These are phyloP conservation scores for Acrobasis repandana DNA, from an alignment of 2,888 invertebrate genomes.

Conservation along the genomic window DNA sequence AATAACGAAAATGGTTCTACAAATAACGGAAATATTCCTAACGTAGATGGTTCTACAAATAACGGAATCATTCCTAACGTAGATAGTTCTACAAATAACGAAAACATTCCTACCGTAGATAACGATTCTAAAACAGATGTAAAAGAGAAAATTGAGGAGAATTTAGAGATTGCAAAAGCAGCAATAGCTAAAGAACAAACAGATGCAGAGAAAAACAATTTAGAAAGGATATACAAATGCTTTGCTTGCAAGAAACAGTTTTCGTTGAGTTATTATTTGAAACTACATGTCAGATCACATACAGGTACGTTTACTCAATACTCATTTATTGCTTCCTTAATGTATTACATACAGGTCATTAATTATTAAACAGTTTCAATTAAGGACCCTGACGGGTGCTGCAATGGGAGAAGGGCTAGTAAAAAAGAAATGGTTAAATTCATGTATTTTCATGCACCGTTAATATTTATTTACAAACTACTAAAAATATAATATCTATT, in stretches of 20 bases:
- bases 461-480: no score
- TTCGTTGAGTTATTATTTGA: slow-evolving; percentile 69
- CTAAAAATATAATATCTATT: no score
- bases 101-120: slow-evolving; percentile 24
- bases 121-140: slow-evolving; percentile 16
- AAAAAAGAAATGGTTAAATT: no score
- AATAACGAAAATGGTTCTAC: slow-evolving; percentile 20
- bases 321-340: no score
- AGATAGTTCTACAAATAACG: no score
- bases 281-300: slow-evolving; percentile 72
- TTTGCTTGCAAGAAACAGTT: slow-evolving; percentile 73
- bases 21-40: slow-evolving; percentile 16
- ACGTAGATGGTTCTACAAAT: no score
- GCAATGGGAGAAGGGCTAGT: no score
- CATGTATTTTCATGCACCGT: no score
- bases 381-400: no score
- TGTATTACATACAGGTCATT: no score
- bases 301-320: slow-evolving; percentile 57
- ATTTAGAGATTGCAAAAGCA: neutral
- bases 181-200: slow-evolving; percentile 20
- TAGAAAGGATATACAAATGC: slow-evolving; percentile 73
- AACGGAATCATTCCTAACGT: slow-evolving; percentile 13
- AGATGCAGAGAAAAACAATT: slow-evolving; percentile 41
- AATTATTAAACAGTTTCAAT: no score
- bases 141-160: neutral